Evolutionary conservation across 1,140 invertebrate species (phyloP), one percentile per base, ranked within the genome.

Genomic region (Mylabris phalerata): DNA sequence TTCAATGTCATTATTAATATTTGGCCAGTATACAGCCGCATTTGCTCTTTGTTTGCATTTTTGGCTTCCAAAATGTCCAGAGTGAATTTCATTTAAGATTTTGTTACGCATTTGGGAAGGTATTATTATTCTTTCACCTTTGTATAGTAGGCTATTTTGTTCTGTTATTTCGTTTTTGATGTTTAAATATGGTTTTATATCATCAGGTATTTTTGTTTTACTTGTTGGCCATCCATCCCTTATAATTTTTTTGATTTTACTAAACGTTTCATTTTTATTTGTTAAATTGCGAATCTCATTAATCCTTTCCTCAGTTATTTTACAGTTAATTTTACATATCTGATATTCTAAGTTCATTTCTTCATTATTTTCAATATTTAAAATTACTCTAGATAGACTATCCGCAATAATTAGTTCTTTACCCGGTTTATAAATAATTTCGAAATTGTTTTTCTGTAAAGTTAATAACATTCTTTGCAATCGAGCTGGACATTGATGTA

Each of bases 351-450:
- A 45, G 25, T 52, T 40, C 32, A 25, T 49, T 39, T 60, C 47
- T 49, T 32, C 24, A 32, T 49, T 5, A 49, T 11, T 1, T 4
- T 27, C 26, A 6, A 4, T 25, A 9, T 25, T 3, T 11, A 51
- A 49, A 57, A 1, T 59, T 7, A 67, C 59, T 63, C 75, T 24
- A 57, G 73, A 65, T 60, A 68, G 61, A 45, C 63, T 67, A 68
- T 75, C 70, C 63, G 66, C 64, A 32, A 65, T 57, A 32, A 47
- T 42, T 45, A 73, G 65, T 41, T 65, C 57, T 60, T 58, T 65
- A 1, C 70, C 73, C 7, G 71, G 67, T 26, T 64, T 47, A 56
- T 70, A 73, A 38, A 63, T 43, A 13, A 72, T 64, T 38, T 68
- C 64, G 42, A 64, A 65, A 43, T 68, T 60, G 51, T 64, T 72